These are phyloP conservation scores for Nomada goodeniana DNA, from an alignment of 2,888 invertebrate species.

Conservation along the genomic window DNA sequence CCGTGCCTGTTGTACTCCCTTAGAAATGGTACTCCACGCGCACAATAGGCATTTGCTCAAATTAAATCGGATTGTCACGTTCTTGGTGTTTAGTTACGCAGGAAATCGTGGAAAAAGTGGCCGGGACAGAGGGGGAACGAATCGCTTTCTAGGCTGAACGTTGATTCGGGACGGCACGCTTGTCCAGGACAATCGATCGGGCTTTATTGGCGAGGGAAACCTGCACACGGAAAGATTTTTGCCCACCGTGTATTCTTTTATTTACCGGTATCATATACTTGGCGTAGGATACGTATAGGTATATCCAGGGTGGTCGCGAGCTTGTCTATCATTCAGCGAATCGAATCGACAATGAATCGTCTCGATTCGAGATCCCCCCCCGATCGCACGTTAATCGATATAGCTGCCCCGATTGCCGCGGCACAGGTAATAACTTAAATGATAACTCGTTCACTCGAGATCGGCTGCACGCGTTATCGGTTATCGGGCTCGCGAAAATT, in stretches of 20 bases:
- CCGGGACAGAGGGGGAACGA: slow-evolving; percentile 14
- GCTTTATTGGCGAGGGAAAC: slow-evolving; percentile 24
- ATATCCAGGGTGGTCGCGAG: neutral
- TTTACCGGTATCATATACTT: slow-evolving; percentile 16
- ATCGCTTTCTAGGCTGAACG: slow-evolving; percentile 23
- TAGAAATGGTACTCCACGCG: neutral
- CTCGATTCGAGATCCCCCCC: neutral
- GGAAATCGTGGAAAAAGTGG: slow-evolving; percentile 29
- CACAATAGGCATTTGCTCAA: slow-evolving; percentile 10
- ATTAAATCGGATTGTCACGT: slow-evolving; percentile 37
- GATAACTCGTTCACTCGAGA: neutral
- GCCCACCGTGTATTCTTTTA: slow-evolving; percentile 15
- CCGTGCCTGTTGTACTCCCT: neutral
- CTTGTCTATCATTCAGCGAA: neutral
- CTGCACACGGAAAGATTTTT: slow-evolving; percentile 31
- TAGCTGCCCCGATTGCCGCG: neutral
- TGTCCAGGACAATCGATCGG: slow-evolving; percentile 26
- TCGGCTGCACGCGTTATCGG: slow-evolving; percentile 51
- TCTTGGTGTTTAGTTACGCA: slow-evolving; percentile 29
- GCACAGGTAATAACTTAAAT: neutral
- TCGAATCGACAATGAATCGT: neutral
- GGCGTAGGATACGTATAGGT: neutral
- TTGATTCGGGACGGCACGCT: slow-evolving; percentile 27
- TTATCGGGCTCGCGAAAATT: slow-evolving; percentile 45
- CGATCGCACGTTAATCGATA: slow-evolving; percentile 14